Base-by-base conservation (phyloP, 2,797 vertebrate species). In the Lindbergichthys nudifrons region DNA sequence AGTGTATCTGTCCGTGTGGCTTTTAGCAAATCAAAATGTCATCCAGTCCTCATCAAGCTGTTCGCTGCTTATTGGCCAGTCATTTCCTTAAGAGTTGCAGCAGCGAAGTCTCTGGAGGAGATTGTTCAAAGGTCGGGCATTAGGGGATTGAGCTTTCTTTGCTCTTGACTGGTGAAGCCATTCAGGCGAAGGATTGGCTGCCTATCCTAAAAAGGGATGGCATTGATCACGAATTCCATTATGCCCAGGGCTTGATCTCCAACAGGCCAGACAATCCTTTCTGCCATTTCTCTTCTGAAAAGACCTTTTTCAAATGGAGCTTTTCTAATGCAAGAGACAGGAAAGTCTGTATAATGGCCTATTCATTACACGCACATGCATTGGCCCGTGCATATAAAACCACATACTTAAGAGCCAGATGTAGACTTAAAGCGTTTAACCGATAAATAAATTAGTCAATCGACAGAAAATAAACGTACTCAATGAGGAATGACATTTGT, bases 151-250 rank as follows among this genome's bases (percentile, higher is more conserved):
- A 77, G 54, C 67, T 65, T 69, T 52, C 72, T 82, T 51, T 69
- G 75, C 71, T 67, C 48, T 18, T 39, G 42, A 75, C 68, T 53
- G 53, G 62, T 68, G 30, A 73, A 77, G 60, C 43, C 78, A 23
- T 72, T 88, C 52, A 83, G 32, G 8, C 79, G 54, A 15, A 48
- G 59, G 82, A 82, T 75, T 64, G 73, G 62, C 65, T 67, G 59
- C 70, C 66, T 56, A 19, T 79, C 78, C 75, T 79, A 70, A 68
- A 74, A 69, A 70, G 60, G 64, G 70, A 77, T 32, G 56, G 50
- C 79, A 77, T 82, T 78, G 82, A 84, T 90, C 83, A 83, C 26
- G 56, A 77, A 89, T 88, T 74, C 59, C 66, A 85, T 90, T 77
- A 75, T 65, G 66, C 45, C 59, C 19, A 18, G 15, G 16, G 64